phyloP scores from a whole-genome alignment of 53 echinoderm and acorn worm species.

The Apostichopus leukothele region DNA sequence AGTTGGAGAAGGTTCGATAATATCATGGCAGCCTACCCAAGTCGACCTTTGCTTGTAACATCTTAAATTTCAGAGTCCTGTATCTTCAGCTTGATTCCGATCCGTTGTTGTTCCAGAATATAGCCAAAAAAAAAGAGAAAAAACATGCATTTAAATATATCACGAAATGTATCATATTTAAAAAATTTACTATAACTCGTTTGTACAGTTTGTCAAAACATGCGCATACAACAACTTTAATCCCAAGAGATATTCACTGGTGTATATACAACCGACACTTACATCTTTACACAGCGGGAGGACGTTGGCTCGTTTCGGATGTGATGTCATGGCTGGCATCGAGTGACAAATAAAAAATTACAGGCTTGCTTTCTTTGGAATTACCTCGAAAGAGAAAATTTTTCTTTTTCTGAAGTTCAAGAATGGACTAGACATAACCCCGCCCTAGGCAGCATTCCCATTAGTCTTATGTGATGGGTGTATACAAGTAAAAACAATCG shows the following conservation, averaged over 20 bases:
- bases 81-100: no score
- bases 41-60: no score
- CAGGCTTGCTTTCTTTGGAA: neutral
- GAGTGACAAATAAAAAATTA: slow-evolving; percentile 32
- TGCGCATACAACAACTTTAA: no score
- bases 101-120: neutral
- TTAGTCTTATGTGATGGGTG: neutral
- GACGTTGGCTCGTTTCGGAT: slow-evolving; percentile 34
- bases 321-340: slow-evolving; percentile 33
- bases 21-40: no score
- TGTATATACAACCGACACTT: neutral
- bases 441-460: slow-evolving; percentile 17
- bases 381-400: neutral
- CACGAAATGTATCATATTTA: slow-evolving; percentile 39
- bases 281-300: slow-evolving; percentile 38
- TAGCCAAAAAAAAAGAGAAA: neutral
- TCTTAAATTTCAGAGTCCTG: no score
- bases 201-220: slow-evolving; percentile 41
- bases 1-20: no score
- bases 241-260: neutral
- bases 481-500: no score
- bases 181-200: slow-evolving; percentile 31
- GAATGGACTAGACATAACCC: slow-evolving; percentile 18
- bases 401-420: neutral
- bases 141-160: neutral